phyloP scores from a whole-genome alignment of 2,797 vertebrate species.

The Melopsittacus undulatus region DNA sequence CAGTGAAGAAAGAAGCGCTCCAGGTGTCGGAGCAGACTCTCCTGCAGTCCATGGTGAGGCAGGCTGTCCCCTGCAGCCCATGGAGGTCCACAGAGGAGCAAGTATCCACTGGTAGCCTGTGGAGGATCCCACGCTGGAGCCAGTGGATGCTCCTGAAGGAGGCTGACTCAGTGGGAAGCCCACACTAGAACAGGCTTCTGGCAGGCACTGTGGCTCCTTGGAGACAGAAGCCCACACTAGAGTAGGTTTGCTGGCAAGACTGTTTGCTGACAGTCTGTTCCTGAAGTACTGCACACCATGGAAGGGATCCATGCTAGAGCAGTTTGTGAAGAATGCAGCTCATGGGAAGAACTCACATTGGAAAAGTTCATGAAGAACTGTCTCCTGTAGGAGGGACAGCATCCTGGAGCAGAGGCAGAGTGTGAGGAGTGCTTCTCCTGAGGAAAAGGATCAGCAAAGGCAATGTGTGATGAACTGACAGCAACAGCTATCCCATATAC shows the following conservation, averaged over 20 bases:
- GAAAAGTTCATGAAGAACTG: background rate
- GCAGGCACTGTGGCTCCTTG: background rate
- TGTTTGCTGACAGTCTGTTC: background rate
- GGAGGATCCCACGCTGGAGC: background rate
- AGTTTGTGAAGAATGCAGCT: background rate
- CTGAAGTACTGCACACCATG: background rate
- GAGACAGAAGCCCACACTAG: background rate
- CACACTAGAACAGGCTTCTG: background rate
- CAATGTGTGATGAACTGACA: background rate
- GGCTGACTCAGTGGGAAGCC: background rate
- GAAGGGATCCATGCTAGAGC: background rate
- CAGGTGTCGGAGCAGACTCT: accelerated
- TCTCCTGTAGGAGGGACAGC: background rate
- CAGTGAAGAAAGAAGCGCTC: background rate
- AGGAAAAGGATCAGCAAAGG: background rate
- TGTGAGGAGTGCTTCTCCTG: background rate
- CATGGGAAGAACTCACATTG: background rate
- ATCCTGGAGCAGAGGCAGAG: background rate
- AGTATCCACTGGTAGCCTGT: background rate
- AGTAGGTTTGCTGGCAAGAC: background rate
- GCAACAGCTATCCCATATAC: background rate
- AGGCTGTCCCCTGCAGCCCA: background rate
- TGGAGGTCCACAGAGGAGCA: background rate
- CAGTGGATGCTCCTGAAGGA: background rate
- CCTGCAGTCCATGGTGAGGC: background rate